phyloP scores from a whole-genome alignment of 2,797 vertebrate species.

The Bradypodion ventrale region DNA sequence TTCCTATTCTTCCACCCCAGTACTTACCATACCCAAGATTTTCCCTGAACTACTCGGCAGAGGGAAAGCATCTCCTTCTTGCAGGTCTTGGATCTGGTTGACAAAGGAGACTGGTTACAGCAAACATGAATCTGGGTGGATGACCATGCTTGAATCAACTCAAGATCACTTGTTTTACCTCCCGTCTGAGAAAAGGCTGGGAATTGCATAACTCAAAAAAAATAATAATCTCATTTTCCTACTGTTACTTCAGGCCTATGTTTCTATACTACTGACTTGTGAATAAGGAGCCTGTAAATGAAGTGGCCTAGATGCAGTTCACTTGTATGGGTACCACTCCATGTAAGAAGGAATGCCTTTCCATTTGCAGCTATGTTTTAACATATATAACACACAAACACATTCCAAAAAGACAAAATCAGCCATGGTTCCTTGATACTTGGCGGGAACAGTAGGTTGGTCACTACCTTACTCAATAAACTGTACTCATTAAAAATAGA shows the following conservation, averaged over 20 bases:
- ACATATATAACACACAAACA: background rate
- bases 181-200: background rate
- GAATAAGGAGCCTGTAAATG: background rate
- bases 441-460: background rate
- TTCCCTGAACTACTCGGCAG: slow-evolving; percentile 81
- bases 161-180: background rate
- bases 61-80: slow-evolving; percentile 85
- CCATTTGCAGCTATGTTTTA: background rate
- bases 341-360: background rate
- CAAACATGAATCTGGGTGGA: background rate
- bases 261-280: background rate
- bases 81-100: slow-evolving; percentile 74
- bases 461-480: background rate
- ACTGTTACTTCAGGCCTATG: background rate
- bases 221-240: too few relatives aligned
- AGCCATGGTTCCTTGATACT: background rate
- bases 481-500: background rate
- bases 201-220: background rate
- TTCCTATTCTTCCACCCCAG: background rate
- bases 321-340: background rate
- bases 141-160: background rate
- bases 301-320: background rate
- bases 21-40: slow-evolving; percentile 86
- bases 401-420: background rate
- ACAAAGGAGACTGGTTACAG: background rate